Conservation (phyloP, 2,888 invertebrate genomes). For the Actias luna region DNA sequence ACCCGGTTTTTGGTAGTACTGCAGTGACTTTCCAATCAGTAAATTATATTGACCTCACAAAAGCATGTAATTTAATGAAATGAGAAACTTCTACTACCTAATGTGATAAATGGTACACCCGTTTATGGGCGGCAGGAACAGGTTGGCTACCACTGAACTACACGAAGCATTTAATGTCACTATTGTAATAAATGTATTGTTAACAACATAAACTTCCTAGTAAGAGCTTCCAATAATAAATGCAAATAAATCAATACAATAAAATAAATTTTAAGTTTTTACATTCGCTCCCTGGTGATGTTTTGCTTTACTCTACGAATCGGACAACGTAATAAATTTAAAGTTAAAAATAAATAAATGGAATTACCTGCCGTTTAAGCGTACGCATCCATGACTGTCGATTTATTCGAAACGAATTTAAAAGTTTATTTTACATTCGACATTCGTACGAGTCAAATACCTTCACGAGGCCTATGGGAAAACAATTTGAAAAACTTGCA, state of each 20-base stretch:
- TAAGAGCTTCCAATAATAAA: not conserved
- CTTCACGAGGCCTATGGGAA: constrained; percentile 19
- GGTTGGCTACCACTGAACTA: no score
- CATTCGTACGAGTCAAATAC: constrained; percentile 14
- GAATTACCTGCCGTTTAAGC: constrained; percentile 13
- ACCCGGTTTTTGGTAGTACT: no score
- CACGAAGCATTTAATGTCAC: not conserved
- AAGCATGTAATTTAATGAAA: no score
- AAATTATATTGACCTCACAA: no score
- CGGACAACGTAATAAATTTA: constrained; percentile 1
- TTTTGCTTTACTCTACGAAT: not conserved
- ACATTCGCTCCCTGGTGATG: not conserved
- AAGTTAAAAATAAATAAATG: constrained; percentile 17
- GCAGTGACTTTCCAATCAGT: no score
- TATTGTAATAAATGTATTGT: not conserved
- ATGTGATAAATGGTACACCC: no score
- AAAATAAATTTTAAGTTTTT: constrained; percentile 6
- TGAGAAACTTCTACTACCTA: no score
- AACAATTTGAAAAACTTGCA: constrained; percentile 19
- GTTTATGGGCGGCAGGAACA: no score
- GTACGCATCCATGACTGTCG: not conserved
- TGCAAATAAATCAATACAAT: not conserved
- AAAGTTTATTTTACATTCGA: constrained; percentile 12
- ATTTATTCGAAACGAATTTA: constrained; percentile 13
- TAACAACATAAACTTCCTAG: not conserved